Evolutionary conservation across 2,113 vertebrate species (phyloP).

Genomic region (Archilochus colubris): DNA sequence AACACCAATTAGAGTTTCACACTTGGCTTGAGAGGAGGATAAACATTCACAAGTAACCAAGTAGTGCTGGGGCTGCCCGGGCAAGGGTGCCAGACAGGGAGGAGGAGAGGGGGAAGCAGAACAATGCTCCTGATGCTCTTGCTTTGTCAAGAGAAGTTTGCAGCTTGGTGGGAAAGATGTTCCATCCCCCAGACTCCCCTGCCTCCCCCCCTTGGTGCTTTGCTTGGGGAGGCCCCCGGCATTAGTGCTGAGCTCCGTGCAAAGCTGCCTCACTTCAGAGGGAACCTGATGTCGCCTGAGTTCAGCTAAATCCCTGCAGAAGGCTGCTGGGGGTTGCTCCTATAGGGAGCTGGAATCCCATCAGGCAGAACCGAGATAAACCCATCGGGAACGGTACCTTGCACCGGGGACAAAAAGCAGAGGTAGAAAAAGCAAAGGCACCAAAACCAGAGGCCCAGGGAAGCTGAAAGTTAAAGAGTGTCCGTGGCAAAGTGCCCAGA

Average conservation of each 20-base stretch:
- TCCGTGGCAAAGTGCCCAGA: background rate
- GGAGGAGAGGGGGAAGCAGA: background rate
- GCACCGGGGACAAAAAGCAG: background rate
- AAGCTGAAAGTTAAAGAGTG: background rate
- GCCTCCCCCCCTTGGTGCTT: background rate
- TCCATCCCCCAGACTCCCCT: background rate
- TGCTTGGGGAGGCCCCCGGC: background rate
- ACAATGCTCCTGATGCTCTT: background rate
- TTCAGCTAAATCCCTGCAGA: background rate
- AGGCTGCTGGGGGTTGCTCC: background rate
- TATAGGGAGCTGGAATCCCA: too few species aligned
- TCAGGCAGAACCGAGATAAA: background rate
- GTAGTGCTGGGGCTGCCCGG: background rate
- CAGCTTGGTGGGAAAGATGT: background rate
- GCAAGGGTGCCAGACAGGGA: slow-evolving; percentile 45
- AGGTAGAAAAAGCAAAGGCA: too few species aligned
- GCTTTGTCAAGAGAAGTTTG: background rate
- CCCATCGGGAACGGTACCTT: too few species aligned
- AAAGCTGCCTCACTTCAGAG: background rate
- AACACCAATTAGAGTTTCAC: slow-evolving; percentile 63
- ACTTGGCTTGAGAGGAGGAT: background rate
- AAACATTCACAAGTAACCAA: background rate
- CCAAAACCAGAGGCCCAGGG: too few species aligned
- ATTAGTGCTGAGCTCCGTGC: background rate
- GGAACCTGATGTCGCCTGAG: background rate